These are phyloP conservation scores for Brachyhypopomus gauderio DNA, from an alignment of 2,113 vertebrate species.

Conservation along the genomic window DNA sequence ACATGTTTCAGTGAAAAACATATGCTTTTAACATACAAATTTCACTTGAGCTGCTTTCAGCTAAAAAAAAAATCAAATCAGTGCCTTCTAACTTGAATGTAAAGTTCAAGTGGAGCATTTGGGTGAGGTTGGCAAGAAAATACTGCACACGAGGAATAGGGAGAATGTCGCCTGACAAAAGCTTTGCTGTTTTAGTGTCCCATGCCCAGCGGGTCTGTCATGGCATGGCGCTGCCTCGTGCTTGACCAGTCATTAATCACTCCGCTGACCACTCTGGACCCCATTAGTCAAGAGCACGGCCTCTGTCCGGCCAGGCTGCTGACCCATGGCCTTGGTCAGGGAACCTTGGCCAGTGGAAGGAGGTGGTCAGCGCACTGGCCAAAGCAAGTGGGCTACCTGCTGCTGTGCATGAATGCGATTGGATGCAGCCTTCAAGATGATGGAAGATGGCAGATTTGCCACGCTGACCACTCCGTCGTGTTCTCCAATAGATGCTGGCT, in stretches of 20 bases:
- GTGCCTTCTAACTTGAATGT: constrained; percentile 32
- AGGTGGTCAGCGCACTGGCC: constrained; percentile 72
- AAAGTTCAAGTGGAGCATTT: constrained; percentile 44
- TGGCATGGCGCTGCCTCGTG: constrained; percentile 41
- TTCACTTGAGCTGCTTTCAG: constrained; percentile 51
- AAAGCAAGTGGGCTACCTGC: constrained; percentile 89
- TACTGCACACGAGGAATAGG: constrained; percentile 55
- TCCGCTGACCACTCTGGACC: constrained; percentile 72
- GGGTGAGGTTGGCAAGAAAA: constrained; percentile 58
- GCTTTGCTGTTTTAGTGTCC: constrained; percentile 54
- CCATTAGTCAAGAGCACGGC: constrained; percentile 79
- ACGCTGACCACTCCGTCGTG: constrained; percentile 75
- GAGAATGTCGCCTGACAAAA: constrained; percentile 51
- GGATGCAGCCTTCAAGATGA: constrained; percentile 88
- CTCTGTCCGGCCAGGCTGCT: constrained; percentile 79
- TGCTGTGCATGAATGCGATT: constrained; percentile 88
- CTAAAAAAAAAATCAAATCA: constrained; percentile 39
- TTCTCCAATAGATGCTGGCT: constrained; percentile 47
- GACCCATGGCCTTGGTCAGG: constrained; percentile 84
- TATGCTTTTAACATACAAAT: constrained; percentile 55
- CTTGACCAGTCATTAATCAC: constrained; percentile 76
- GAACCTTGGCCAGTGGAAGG: constrained; percentile 77
- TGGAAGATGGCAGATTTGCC: constrained; percentile 81
- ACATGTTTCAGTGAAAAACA: constrained; percentile 64
- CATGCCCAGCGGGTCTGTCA: constrained; percentile 64